Base-by-base conservation (phyloP, 1,140 invertebrate species). In the Caenorhabditis inopinata region DNA sequence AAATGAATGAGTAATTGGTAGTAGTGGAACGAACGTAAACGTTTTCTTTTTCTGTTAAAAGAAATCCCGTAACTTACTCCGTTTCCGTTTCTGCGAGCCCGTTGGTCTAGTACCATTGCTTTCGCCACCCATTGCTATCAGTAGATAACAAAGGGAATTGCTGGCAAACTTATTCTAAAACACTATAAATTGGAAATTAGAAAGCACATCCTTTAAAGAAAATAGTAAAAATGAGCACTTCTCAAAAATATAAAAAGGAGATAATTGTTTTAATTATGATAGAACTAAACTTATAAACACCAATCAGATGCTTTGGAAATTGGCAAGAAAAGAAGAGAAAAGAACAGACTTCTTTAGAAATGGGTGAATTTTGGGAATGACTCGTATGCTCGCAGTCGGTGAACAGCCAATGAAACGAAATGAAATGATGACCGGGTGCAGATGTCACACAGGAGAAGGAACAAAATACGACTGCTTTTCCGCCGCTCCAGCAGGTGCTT, bases 361-460 rank as follows among this genome's bases (percentile, higher is more conserved):
- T 23, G 32, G 11, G 11, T 3, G 5, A 68, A 68, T 16, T 68
- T 21, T 38, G 2, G 7, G n/a, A 11, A 42, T 42, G 32, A 21
- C 58, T 68, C 32, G 7, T 32, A 14, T 58, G 9, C 58, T 38
- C 18, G 58, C 9, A 9, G 58, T 68, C 58, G 58, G 58, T 68
- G 58, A 68, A 68, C 58, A 68, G 58, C 32, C 3, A 38, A 68
- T 68, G 58, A 68, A 68, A 68, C n/a, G 58, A 68, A 58, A 58
- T 58, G 1, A 58, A 68, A 68, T 68, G 58, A 68, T 68, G 58
- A 68, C 58, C 58, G 58, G 58, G 58, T 68, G 58, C 58, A 68
- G 58, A 68, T 68, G 58, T 68, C 58, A 27, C 58, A 68, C 32
- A 68, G 58, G 27, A 68, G 58, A 16, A 32, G 11, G 51, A 68